Percentiles rank a stretch among this genome's conserved stretches.
phyloP scores from a whole-genome alignment of 2,888 invertebrate species.

The Ochropleura plecta region DNA sequence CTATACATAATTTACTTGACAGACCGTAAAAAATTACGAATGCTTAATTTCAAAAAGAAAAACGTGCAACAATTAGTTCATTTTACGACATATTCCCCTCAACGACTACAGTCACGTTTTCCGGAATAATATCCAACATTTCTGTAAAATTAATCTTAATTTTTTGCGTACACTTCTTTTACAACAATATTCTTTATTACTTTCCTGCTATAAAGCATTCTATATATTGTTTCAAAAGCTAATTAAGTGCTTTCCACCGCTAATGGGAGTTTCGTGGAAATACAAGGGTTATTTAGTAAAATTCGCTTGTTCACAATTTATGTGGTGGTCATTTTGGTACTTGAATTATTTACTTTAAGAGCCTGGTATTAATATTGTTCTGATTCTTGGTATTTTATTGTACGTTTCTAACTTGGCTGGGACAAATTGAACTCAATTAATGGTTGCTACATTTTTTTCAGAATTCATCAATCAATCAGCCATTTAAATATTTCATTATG shows the following conservation, averaged over 20 bases:
- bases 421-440: not conserved
- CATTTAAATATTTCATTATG: not conserved
- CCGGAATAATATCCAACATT: not conserved
- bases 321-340: slow-evolving; percentile 14
- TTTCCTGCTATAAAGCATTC: slow-evolving; percentile 36
- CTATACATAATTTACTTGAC: too few relatives aligned
- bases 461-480: not conserved
- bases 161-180: slow-evolving; percentile 18
- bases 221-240: slow-evolving; percentile 58
- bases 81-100: not conserved
- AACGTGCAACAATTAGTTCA: too few relatives aligned
- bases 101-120: slow-evolving; percentile 3
- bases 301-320: slow-evolving; percentile 24
- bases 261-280: slow-evolving; percentile 53
- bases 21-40: not conserved
- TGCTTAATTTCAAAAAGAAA: not conserved
- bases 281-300: slow-evolving; percentile 41
- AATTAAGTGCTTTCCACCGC: slow-evolving; percentile 54
- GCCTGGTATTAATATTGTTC: slow-evolving; percentile 4
- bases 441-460: not conserved
- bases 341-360: slow-evolving; percentile 16
- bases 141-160: not conserved
- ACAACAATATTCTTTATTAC: slow-evolving; percentile 35
- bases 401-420: not conserved
- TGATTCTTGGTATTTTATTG: slow-evolving; percentile 16